phyloP scores from a whole-genome alignment of 2,797 vertebrate species.

The Gymnoscopelus microlampas region DNA sequence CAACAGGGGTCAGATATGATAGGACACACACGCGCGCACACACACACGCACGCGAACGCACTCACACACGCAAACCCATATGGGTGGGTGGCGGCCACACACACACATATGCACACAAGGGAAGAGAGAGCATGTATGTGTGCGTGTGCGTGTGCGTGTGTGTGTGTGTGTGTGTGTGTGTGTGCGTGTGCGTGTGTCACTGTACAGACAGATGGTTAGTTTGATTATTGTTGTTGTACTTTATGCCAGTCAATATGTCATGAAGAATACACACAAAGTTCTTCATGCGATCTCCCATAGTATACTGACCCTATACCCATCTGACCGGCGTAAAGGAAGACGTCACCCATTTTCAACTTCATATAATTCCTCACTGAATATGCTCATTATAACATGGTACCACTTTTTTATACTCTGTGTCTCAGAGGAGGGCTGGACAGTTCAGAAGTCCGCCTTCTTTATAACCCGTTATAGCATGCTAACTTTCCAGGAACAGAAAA shows the following conservation, averaged over 20 bases:
- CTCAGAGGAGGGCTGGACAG: too few species aligned
- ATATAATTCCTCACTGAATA: too few species aligned
- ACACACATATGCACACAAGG: background rate
- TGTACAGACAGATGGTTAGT: conserved; percentile 70
- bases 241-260: conserved; percentile 35
- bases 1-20: conserved; percentile 71
- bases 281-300: background rate
- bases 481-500: too few species aligned
- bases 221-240: conserved; percentile 34
- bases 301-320: too few species aligned
- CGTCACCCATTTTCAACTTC: too few species aligned
- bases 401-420: too few species aligned
- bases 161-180: conserved; percentile 16
- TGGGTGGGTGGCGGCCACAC: conserved; percentile 35
- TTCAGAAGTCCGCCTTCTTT: too few species aligned
- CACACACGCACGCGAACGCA: conserved; percentile 39
- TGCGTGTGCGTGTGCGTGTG: conserved; percentile 20
- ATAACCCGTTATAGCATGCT: too few species aligned
- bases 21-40: conserved; percentile 46
- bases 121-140: conserved; percentile 16
- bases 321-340: too few species aligned
- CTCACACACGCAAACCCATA: conserved; percentile 37
- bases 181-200: conserved; percentile 32
- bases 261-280: conserved; percentile 52
- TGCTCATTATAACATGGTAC: too few species aligned